Evolutionary conservation across 2,113 vertebrate genomes (phyloP).

Genomic region (Apodemus sylvaticus): DNA sequence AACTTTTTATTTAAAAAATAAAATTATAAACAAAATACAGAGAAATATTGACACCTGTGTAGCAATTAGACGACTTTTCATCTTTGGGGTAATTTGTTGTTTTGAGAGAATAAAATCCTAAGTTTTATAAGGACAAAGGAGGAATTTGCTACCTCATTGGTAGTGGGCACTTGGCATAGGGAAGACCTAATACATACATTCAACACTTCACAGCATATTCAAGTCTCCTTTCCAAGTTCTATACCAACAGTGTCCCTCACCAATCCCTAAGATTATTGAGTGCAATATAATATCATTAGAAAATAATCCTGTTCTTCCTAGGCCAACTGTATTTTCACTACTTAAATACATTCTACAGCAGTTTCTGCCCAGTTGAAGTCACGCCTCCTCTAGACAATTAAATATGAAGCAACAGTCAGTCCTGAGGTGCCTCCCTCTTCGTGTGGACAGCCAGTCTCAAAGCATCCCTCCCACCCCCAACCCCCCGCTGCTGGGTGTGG

Average conservation of each 20-base stretch:
- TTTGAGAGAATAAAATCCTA: slow-evolving; percentile 53
- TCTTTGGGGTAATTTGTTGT: slow-evolving; percentile 37
- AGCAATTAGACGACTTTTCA: slow-evolving; percentile 64
- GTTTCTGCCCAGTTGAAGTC: background rate
- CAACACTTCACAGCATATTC: slow-evolving; percentile 87
- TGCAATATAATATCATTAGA: slow-evolving; percentile 35
- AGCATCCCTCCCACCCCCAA: too few relatives aligned
- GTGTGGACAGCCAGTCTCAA: background rate
- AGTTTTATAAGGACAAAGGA: slow-evolving; percentile 84
- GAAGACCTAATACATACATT: slow-evolving; percentile 82
- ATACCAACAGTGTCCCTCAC: slow-evolving; percentile 66
- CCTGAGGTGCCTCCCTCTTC: background rate
- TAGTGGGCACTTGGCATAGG: slow-evolving; percentile 84
- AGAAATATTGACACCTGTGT: slow-evolving; percentile 80
- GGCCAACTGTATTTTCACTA: slow-evolving; percentile 69
- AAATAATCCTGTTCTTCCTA: slow-evolving; percentile 69
- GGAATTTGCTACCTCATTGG: slow-evolving; percentile 81
- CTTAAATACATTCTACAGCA: slow-evolving; percentile 14
- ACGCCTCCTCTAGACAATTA: slow-evolving; percentile 35
- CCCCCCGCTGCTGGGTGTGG: background rate
- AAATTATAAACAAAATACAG: slow-evolving; percentile 82
- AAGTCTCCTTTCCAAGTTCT: slow-evolving; percentile 88
- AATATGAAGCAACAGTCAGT: slow-evolving; percentile 20
- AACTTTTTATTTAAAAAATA: slow-evolving; percentile 82
- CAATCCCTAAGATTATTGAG: slow-evolving; percentile 69